Evolutionary conservation across 1,140 invertebrate genomes (phyloP).

Genomic region (Polyergus mexicanus): DNA sequence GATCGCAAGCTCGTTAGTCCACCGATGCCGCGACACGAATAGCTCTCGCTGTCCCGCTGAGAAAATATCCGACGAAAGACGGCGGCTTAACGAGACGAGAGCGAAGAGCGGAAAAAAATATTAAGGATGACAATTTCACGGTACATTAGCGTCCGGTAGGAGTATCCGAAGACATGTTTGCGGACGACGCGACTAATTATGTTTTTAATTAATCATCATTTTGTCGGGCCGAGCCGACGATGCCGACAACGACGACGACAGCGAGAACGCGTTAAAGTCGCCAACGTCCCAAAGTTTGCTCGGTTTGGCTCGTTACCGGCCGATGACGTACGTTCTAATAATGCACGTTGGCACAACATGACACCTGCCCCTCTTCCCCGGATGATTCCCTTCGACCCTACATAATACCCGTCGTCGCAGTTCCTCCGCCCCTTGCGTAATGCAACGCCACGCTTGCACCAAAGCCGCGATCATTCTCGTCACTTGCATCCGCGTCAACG

Average conservation of each 20-base stretch:
- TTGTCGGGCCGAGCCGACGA: conserved; percentile 68
- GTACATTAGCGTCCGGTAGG: conserved; percentile 78
- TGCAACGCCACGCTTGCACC: conserved; percentile 9
- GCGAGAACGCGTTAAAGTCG: conserved; percentile 61
- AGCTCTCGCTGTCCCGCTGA: conserved; percentile 29
- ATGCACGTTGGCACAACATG: conserved; percentile 75
- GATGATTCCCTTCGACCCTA: conserved; percentile 53
- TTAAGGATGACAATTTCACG: conserved; percentile 82
- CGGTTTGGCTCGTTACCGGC: conserved; percentile 80
- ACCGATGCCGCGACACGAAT: conserved; percentile 61
- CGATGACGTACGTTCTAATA: conserved; percentile 80
- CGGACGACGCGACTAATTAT: conserved; percentile 78
- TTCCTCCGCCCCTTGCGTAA: conserved; percentile 12
- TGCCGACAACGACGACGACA: conserved; percentile 7
- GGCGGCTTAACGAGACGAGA: conserved; percentile 62
- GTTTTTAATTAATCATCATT: conserved; percentile 84
- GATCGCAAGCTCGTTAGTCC: conserved; percentile 70
- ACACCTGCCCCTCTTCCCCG: conserved; percentile 43
- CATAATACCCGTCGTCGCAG: conserved; percentile 54
- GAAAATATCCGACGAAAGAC: conserved; percentile 62
- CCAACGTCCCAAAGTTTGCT: conserved; percentile 78
- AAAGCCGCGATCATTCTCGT: conserved; percentile 24
- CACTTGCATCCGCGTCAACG: conserved; percentile 44
- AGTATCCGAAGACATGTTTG: conserved; percentile 67
- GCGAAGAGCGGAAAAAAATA: conserved; percentile 47